Base-by-base conservation (phyloP, 2,888 invertebrate genomes). In the Polyploca ridens region DNA sequence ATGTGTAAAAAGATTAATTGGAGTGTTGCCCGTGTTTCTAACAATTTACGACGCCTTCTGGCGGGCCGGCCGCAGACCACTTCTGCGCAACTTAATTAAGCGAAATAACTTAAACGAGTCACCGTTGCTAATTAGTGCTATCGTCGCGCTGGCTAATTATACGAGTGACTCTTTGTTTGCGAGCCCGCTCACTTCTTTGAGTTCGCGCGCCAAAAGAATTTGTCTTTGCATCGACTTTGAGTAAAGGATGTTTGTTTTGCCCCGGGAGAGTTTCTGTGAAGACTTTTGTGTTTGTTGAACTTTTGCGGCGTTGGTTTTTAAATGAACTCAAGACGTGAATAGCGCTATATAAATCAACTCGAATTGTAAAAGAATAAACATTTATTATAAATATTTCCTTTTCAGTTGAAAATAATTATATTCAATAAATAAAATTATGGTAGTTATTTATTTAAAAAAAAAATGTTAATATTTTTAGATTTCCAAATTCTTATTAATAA, bases 1-100 rank as follows among this genome's bases (percentile, higher is more conserved):
- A 91, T 92, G 93, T 93, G 91, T 93, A 92, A 91, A 93, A 93
- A 94, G 93, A 94, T 94, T 94, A 94, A 94, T 94, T 94, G 94
- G 94, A 94, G 94, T 91, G 92, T 87, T 88, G 86, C 89, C 82
- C 88, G 85, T 85, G 85, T 90, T 84, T 88, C 92, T 90, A 91
- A 93, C 92, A 91, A 90, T 91, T 92, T 91, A 88, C 88, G 82
- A 82, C 91, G 88, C 90, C 91, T 91, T 90, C 85, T 82, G 83
- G 81, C 88, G 87, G 90, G 88, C 90, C 90, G 88, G 90, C 90
- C 90, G 87, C 90, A 93, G 93, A 93, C 93, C 93, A 93, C 93
- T 94, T 91, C 88, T 90, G 91, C 86, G 84, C 90, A 85, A 92
- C 93, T 93, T 94, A 94, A 94, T 94, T 94, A 93, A 93, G 94